These are phyloP conservation scores for Psittacus erithacus DNA, from an alignment of 2,113 vertebrate genomes.

Conservation along the genomic window DNA sequence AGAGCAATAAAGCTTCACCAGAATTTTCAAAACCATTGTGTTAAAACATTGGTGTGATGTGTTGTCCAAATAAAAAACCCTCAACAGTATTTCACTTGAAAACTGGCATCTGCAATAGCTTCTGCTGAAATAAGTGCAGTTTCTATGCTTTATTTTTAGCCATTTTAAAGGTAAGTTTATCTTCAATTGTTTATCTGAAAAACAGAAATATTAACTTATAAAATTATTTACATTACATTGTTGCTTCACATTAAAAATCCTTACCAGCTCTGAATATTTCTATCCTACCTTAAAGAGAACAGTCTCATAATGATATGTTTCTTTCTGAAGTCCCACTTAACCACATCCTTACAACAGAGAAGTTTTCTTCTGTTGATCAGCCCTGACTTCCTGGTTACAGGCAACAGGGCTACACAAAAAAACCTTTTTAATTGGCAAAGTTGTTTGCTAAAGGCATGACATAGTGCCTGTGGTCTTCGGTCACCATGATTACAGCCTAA, in stretches of 20 bases:
- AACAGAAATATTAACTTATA: neutral
- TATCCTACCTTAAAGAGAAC: neutral
- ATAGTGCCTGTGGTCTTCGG: neutral
- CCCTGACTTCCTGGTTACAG: neutral
- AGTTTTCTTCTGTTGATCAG: neutral
- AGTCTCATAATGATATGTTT: neutral
- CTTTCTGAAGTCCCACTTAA: neutral
- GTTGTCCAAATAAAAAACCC: neutral
- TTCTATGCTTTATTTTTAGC: neutral
- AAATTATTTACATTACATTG: neutral
- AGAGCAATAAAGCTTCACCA: neutral
- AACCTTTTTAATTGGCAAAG: rapidly evolving
- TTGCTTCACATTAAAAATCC: neutral
- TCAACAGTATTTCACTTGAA: neutral
- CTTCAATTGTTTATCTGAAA: neutral
- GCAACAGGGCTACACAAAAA: neutral
- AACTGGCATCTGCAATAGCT: neutral
- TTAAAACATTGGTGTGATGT: neutral
- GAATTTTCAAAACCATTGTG: neutral
- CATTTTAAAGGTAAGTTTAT: neutral
- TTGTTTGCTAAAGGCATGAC: neutral
- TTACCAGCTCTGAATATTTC: neutral
- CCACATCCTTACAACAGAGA: neutral
- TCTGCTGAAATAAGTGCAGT: neutral
- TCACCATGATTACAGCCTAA: neutral